Evolutionary conservation across 2,888 invertebrate genomes (phyloP), one percentile per base, ranked within the genome.

Genomic region (Drosophila picticornis): DNA sequence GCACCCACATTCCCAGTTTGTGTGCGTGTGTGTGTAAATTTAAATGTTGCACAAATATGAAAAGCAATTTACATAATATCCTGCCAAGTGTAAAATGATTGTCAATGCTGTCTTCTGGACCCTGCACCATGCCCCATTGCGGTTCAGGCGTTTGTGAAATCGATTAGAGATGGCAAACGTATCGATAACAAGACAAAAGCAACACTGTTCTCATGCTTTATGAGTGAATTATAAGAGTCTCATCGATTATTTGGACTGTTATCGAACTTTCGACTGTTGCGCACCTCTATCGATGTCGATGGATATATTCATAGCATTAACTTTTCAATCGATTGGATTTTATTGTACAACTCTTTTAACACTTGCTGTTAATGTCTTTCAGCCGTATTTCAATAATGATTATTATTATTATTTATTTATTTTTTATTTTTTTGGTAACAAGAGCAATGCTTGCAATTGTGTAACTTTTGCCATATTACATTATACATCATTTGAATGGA

Each of bases 41-140:
- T 90, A 88, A 88, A 88, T 88, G 88, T 83, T 88, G 90, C 88
- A 90, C 90, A 90, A 88, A 88, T 88, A 88, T 88, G 90, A 90
- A 90, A 88, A 88, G 89, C 89, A 88, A 90, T 88, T 88, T 88
- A 90, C 88, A 89, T 88, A 89, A 88, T 86, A 90, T 89, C 77
- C 88, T 81, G 74, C 89, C 90, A 87, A 87, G 88, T 88, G 90
- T 90, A 89, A 89, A 90, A 90, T 90, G 87, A 89, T 90, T 90
- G 87, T 89, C 87, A 90, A 86, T 89, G 88, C 72, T 75, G 75
- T 70, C 72, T 70, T 76, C 38, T 48, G 32, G 31, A 6, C 43
- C 46, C 13, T 22, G 2, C n/a, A 43, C 32, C 51, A 6, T 27
- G 13, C 4, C 34, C 34, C 4, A 38, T 53, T 61, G 56, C 61